Base-by-base conservation (phyloP, 2,888 invertebrate genomes). In the Gerris lacustris region DNA sequence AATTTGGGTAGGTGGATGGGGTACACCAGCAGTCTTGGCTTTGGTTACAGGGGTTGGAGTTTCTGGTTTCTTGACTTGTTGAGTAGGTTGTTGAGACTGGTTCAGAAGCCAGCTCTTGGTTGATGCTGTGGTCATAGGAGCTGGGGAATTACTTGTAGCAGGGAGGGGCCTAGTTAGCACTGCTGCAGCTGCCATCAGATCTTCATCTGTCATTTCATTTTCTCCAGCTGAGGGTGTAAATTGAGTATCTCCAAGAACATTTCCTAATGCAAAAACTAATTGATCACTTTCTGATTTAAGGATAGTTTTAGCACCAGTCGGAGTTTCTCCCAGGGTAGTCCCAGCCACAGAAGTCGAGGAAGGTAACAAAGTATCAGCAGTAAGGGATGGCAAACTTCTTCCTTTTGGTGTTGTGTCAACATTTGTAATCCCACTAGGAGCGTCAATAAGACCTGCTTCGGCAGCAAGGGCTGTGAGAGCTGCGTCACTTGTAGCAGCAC, bases 1-100 rank as follows among this genome's bases (percentile, higher is more conserved):
- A 76, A 98, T 97, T 55, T 96, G 94, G 15, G 95, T 96, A n/a
- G 98, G 98, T 6, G 98, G 97, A 44, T 97, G 97, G 6, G 98
- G 97, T 80, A 91, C 98, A 4, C 97, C 98, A n/a, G 97, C 62
- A 69, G 44, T 66, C 45, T 18, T 64, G 17, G 67, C n/a, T 64
- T 64, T 64, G 15, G 55, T 55, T 11, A 55, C 11, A 7, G 64
- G 11, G 5, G 31, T 64, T n/a, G 64, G 64, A 31, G 17, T 64
- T 31, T 64, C 64, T n/a, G 17, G 17, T 9, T 31, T 64, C 18
- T 64, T 64, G 17, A 18, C 18, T 18, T 7, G 7, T n/a, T n/a
- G 17, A 55, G 15, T 15, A 11, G 55, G 55, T 55, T 55, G 55
- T 55, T 55, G 55, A 15, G 55, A 15, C 9, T n/a, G 31, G 5